Percentiles rank a stretch among this genome's conserved stretches.
These are phyloP conservation scores for Ischnura elegans DNA, from an alignment of 2,888 invertebrate genomes.

Conservation along the genomic window DNA sequence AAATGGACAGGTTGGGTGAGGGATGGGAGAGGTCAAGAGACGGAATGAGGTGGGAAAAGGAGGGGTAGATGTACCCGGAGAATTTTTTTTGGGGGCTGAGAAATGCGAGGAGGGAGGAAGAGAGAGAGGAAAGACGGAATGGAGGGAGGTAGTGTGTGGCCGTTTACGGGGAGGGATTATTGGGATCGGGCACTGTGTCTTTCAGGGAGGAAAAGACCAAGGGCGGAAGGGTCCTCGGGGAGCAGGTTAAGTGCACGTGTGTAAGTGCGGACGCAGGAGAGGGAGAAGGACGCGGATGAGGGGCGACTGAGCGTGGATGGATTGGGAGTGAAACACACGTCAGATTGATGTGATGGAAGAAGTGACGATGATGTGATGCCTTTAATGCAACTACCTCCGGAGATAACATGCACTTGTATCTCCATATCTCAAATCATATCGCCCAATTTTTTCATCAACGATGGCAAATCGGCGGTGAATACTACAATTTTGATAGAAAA, in stretches of 20 bases:
- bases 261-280: not conserved
- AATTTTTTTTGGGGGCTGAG: constrained; percentile 22
- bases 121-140: not conserved
- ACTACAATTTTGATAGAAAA: too few species aligned
- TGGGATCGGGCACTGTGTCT: not conserved
- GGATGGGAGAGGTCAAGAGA: not conserved
- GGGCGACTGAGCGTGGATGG: not conserved
- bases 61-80: not conserved
- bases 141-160: constrained; percentile 24
- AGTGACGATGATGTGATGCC: not conserved
- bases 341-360: not conserved
- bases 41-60: not conserved
- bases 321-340: not conserved
- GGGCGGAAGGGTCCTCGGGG: not conserved
- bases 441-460: too few species aligned
- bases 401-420: not conserved
- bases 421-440: not conserved
- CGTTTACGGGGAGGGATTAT: constrained; percentile 34
- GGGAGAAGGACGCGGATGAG: not conserved
- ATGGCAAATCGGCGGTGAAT: too few species aligned
- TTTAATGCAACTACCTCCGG: not conserved
- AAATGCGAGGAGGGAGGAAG: not conserved
- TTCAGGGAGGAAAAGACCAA: not conserved
- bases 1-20: not conserved
- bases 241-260: not conserved